These are phyloP conservation scores for Lacanobia wlatinum DNA, from an alignment of 2,888 invertebrate species.

Conservation along the genomic window DNA sequence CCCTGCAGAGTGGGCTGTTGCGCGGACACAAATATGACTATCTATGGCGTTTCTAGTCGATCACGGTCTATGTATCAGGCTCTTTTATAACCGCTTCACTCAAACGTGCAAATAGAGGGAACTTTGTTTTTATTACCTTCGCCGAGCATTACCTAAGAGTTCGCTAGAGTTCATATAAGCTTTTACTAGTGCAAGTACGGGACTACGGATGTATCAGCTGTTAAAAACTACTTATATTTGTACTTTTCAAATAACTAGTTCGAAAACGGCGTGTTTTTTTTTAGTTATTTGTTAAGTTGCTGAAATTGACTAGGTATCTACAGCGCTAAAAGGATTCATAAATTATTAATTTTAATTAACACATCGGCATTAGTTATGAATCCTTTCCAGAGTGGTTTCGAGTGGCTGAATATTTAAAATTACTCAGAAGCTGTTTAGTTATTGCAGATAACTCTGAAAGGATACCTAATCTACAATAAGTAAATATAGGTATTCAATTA, in stretches of 20 bases:
- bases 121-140: conserved; percentile 54
- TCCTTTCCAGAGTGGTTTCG: not conserved
- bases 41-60: not conserved
- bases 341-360: conserved; percentile 11
- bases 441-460: not conserved
- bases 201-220: conserved; percentile 3
- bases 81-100: conserved; percentile 51
- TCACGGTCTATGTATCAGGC: not conserved
- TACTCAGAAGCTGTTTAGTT: not conserved
- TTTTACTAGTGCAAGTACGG: conserved; percentile 9
- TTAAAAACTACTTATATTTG: conserved; percentile 9
- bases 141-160: conserved; percentile 8
- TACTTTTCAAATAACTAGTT: conserved; percentile 1
- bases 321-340: conserved; percentile 6
- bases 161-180: conserved; percentile 41
- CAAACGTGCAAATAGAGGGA: conserved; percentile 46
- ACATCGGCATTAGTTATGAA: not conserved
- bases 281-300: not conserved
- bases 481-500: not conserved
- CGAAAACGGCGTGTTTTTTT: not conserved
- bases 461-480: not conserved
- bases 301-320: not conserved
- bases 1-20: not conserved
- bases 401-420: not conserved
- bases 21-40: not conserved